Base-by-base conservation (phyloP, 2,888 invertebrate species). In the Flabesymbios commensalis region DNA sequence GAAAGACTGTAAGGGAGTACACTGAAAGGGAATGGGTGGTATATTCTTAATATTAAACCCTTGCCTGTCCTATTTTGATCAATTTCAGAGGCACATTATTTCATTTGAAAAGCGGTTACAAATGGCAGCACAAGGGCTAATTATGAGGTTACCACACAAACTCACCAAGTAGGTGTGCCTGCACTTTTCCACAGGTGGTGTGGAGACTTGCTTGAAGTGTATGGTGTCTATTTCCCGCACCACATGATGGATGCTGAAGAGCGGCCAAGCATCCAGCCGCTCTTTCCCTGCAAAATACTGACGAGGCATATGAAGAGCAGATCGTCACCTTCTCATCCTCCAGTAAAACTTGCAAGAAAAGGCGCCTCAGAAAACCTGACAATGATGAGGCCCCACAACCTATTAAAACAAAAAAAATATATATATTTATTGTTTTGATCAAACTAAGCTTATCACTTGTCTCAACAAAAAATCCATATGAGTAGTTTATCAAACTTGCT, bases 341-440 rank as follows among this genome's bases (percentile, higher is more conserved):
- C 66, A 95, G 84, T 67, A 95, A 85, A 59, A 94, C 86, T 75
- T 94, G 93, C 57, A 94, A 85, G 68, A 94, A 89, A 61, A 95
- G 84, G 56, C 94, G 88, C 31, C 94, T 88, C 42, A 93, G 91
- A 84, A 94, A 94, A 5, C 94, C 93, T 0, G 92, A 90, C 76
- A 94, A 70, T 0, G 75, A 79, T 68, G 59, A 71, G 65, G 10
- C 64, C 22, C 28, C 36, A 41, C 29, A 61, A 1, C 39, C 48
- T 49, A 26, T n/a, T 7, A 17, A 24, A 22, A 31, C 26, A n/a
- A 32, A 0, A 24, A 5, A 17, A 17, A 39, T 17, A 19, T 36
- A 19, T 32, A 19, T 17, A 36, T 36, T 36, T 5, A 36, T 28
- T 2, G 19, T 14, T 14, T 14, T 51, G 10, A 51, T 51, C 17